Base-by-base conservation (phyloP, 1,140 invertebrate genomes). In the Lepidostoma basale region DNA sequence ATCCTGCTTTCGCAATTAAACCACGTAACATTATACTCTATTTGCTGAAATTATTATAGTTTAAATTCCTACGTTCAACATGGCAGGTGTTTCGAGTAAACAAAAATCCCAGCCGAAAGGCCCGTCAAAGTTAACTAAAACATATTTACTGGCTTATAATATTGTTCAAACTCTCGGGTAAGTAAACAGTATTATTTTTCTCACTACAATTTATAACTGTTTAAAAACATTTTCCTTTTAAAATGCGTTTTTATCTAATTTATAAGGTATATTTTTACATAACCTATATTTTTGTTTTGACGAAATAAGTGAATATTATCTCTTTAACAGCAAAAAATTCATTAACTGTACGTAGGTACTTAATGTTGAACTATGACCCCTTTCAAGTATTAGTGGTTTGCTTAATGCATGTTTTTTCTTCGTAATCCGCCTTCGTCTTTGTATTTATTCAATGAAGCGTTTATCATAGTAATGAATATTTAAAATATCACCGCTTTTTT, bases 111-210 rank as follows among this genome's bases (percentile, higher is more conserved):
- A 39, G 6, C 16, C 49, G 10, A 66, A 58, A 33, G 52, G 52
- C 3, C 70, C 59, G n/a, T 67, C 68, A 6, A 49, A 60, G 10
- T 26, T 83, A 42, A 77, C 76, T 22, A 86, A 86, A 77, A 67
- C 79, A n/a, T 87, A 87, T 73, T 77, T 87, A 33, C 76, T 86
- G 40, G 75, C 75, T 0, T 87, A 87, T 72, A 87, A 87, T 76
- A 76, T 76, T 40, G 74, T 82, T 14, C 85, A 86, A 76, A 85
- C 85, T 33, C 73, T 81, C 40, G 83, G 83, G 83, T 84, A 76
- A 80, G 74, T 77, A 40, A 18, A 81, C 8, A 33, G 36, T 18
- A 36, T 3, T 30, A 20, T 20, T 66, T 54, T 6, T 66, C 12
- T 40, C 9, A 62, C 16, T 44, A n/a, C n/a, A n/a, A n/a, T n/a